phyloP scores from a whole-genome alignment of 2,888 invertebrate genomes.

The Glomeris marginata region DNA sequence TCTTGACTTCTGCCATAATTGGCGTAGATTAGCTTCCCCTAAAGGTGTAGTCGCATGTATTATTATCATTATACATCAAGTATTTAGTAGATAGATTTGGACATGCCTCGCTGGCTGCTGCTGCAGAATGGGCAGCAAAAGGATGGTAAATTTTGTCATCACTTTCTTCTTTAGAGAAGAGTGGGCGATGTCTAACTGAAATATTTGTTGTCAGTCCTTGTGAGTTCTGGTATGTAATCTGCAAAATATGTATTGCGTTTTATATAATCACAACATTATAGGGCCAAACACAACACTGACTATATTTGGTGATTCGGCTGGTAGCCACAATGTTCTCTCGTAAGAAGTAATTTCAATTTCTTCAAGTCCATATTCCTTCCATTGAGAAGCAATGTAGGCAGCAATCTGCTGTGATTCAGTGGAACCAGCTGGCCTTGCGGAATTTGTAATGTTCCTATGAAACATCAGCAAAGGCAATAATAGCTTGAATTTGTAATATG shows the following conservation, averaged over 20 bases:
- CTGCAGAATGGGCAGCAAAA: too few species aligned
- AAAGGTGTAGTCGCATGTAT: too few species aligned
- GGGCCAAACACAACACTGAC: conserved; percentile 5
- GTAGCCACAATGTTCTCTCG: conserved; percentile 17
- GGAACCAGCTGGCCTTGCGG: conserved; percentile 17
- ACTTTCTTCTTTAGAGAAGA: too few species aligned
- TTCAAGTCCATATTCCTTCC: conserved; percentile 18
- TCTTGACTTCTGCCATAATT: conserved; percentile 3
- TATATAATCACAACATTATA: too few species aligned
- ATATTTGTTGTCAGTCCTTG: too few species aligned
- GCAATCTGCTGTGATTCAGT: conserved; percentile 17
- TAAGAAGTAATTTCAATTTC: conserved; percentile 17
- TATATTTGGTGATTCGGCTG: conserved; percentile 17
- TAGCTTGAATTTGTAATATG: background rate
- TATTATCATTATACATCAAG: too few species aligned
- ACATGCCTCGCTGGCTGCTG: background rate
- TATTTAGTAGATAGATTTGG: too few species aligned
- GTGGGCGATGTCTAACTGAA: too few species aligned
- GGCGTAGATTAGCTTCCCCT: conserved; percentile 1
- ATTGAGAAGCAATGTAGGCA: conserved; percentile 14
- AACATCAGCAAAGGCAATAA: background rate
- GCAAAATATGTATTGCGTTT: too few species aligned
- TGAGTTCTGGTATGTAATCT: too few species aligned
- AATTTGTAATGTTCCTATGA: background rate
- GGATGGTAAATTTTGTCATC: too few species aligned